Evolutionary conservation across 2,888 invertebrate species (phyloP).

Genomic region (Tricholauxania praeusta): DNA sequence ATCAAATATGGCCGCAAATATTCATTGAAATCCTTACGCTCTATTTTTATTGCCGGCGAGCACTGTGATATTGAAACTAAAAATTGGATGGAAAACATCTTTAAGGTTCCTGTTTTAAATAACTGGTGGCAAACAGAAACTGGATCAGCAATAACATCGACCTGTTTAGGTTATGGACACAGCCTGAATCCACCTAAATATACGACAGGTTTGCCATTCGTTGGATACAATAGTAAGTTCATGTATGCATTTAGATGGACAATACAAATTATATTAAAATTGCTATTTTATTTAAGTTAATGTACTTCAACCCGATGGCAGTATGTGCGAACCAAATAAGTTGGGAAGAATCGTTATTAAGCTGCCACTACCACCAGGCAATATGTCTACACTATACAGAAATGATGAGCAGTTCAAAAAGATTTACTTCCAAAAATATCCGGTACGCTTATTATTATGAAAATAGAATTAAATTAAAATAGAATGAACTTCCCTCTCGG

Average conservation of each 20-base stretch:
- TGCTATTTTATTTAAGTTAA: constrained; percentile 70
- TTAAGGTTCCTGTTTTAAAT: constrained; percentile 84
- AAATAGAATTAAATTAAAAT: not conserved
- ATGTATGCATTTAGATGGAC: not conserved
- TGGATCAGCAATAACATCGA: constrained; percentile 89
- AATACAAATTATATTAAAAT: constrained; percentile 9
- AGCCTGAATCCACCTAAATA: constrained; percentile 78
- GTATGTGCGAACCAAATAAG: constrained; percentile 77
- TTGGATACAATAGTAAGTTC: constrained; percentile 85
- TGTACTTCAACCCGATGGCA: constrained; percentile 77
- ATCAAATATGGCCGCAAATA: constrained; percentile 78
- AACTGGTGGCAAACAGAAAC: constrained; percentile 99
- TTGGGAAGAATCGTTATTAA: constrained; percentile 87
- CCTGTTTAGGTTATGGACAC: constrained; percentile 82
- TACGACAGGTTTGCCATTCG: constrained; percentile 87
- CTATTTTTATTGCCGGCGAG: constrained; percentile 90
- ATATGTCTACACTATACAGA: constrained; percentile 84
- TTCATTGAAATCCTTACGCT: constrained; percentile 76
- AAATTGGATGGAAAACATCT: constrained; percentile 78
- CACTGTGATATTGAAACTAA: constrained; percentile 94
- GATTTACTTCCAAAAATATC: constrained; percentile 85
- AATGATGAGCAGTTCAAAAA: constrained; percentile 84
- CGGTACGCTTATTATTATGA: constrained; percentile 72
- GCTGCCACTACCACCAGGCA: constrained; percentile 90
- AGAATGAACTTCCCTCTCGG: no score